Base-by-base conservation (phyloP, 2,797 vertebrate genomes). In the Toxotes lorentzi region DNA sequence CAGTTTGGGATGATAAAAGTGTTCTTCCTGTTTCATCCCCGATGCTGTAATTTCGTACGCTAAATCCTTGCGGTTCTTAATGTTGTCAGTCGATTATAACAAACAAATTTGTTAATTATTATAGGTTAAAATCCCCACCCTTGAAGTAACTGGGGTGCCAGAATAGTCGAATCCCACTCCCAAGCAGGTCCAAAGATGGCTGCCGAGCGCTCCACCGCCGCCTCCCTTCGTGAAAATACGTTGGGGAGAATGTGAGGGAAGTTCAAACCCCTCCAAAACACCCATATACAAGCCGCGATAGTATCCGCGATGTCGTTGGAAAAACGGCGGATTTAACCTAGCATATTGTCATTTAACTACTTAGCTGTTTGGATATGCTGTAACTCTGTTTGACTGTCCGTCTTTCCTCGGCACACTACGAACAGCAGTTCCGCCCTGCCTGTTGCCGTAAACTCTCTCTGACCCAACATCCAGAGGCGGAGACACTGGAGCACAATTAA, bases 131-230 rank as follows among this genome's bases (percentile, higher is more conserved):
- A 93, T 93, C 91, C 92, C 93, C 95, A 95, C 93, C 92, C 94
- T 94, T 91, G 86, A 91, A 93, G 92, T 94, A 89, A 88, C 86
- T 88, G 79, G 91, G 91, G 91, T 89, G 92, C 91, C 93, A 87
- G 87, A 85, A 76, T 43, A 88, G 89, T 90, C 90, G 83, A 78
- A 81, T 93, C 90, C 91, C 93, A 93, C 91, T 93, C 89, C 92
- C 90, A 91, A 90, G 85, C 91, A 88, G 86, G 72, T 92, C 86
- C 89, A 93, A 96, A 96, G 94, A 96, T 96, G 95, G 95, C 95
- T 86, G 94, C 94, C 94, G 92, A 86, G 74, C 81, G 88, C 79
- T 94, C 86, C 89, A 69, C 93, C 89, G 92, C 88, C 93, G 90
- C 94, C 93, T 95, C 93, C 90, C 92, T 93, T 88, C 84, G 91